These are phyloP conservation scores for Arctocebus calabarensis DNA, from an alignment of 2,797 vertebrate species.

Conservation along the genomic window DNA sequence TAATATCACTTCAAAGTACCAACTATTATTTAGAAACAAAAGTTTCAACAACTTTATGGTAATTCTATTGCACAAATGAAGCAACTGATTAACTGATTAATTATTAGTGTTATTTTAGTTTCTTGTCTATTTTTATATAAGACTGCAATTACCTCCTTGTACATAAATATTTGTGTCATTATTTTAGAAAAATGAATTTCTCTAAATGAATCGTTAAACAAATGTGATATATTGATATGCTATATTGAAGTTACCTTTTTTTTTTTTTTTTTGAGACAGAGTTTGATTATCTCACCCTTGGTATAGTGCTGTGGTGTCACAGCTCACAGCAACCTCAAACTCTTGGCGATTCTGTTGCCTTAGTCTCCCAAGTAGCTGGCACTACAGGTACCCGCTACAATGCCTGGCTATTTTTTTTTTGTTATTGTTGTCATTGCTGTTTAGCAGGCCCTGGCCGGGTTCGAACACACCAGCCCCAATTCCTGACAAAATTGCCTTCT, in stretches of 20 bases:
- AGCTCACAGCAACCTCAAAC: too few relatives aligned
- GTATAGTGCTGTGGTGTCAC: too few relatives aligned
- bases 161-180: slow-evolving; percentile 31
- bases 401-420: too few relatives aligned
- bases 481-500: background rate
- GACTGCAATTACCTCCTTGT: background rate
- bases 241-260: background rate
- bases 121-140: slow-evolving; percentile 37
- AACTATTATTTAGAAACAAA: slow-evolving; percentile 3
- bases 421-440: too few relatives aligned
- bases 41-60: background rate
- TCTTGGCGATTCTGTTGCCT: too few relatives aligned
- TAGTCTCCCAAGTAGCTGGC: too few relatives aligned
- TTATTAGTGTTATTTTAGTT: slow-evolving; percentile 19
- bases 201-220: background rate
- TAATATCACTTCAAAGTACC: background rate
- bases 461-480: too few relatives aligned
- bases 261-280: too few relatives aligned
- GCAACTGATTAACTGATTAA: background rate
- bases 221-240: background rate
- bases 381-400: too few relatives aligned
- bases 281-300: too few relatives aligned
- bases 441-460: too few relatives aligned
- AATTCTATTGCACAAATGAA: background rate
- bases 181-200: slow-evolving; percentile 23